phyloP scores from a whole-genome alignment of 2,797 vertebrate genomes.

The Spondyliosoma cantharus region DNA sequence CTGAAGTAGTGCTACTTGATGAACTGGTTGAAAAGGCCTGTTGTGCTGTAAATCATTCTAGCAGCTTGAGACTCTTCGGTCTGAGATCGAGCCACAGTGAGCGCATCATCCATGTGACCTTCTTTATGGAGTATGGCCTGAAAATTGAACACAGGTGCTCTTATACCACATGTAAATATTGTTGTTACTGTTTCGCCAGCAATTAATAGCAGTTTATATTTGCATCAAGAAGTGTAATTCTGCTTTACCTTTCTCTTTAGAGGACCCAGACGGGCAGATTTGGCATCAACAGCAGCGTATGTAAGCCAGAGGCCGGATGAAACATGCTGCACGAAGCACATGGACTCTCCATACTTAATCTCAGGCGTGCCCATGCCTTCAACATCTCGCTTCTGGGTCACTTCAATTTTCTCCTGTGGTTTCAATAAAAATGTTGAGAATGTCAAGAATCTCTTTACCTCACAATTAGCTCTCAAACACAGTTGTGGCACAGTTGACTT shows the following conservation, averaged over 20 bases:
- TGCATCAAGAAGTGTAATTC: neutral
- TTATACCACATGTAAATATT: neutral
- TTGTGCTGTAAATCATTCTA: conserved; percentile 93
- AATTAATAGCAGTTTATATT: neutral
- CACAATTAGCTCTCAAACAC: neutral
- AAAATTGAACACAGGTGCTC: conserved; percentile 18
- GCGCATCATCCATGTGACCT: conserved; percentile 95
- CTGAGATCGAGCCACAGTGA: conserved; percentile 92
- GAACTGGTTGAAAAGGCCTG: conserved; percentile 92
- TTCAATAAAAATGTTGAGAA: conserved; percentile 10
- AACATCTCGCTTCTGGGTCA: conserved; percentile 90
- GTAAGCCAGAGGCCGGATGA: conserved; percentile 91
- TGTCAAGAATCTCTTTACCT: neutral
- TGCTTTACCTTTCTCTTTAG: conserved; percentile 90
- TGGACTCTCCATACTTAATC: conserved; percentile 96
- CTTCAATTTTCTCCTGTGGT: conserved; percentile 91
- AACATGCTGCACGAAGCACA: conserved; percentile 94
- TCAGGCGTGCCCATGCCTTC: conserved; percentile 95
- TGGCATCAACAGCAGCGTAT: conserved; percentile 92
- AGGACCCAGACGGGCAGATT: conserved; percentile 91
- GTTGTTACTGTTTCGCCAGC: neutral
- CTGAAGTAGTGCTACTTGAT: conserved; percentile 85
- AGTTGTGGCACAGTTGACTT: neutral
- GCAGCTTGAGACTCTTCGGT: conserved; percentile 93
- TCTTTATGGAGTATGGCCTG: conserved; percentile 96